Evolutionary conservation across 1,140 invertebrate genomes (phyloP), one percentile per base, ranked within the genome.

Genomic region (Cotesia vestalis): DNA sequence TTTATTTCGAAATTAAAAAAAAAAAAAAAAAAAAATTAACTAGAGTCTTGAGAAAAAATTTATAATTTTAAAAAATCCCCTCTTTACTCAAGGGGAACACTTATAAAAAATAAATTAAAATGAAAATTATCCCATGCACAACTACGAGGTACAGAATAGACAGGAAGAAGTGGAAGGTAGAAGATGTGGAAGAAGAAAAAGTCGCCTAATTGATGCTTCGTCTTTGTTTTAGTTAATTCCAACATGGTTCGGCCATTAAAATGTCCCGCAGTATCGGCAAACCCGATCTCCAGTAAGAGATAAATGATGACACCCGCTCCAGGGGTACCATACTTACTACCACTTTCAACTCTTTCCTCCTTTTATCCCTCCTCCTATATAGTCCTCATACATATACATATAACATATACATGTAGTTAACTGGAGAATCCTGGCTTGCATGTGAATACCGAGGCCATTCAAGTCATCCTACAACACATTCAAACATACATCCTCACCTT

Each of bases 211-310:
- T 89, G 88, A 88, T 89, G 88, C 88, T 88, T 88, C 86, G 86
- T 88, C 88, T 88, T 88, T 89, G 87, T 87, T 88, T 89, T 88
- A 86, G 84, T 89, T 88, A 88, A 88, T 88, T 89, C 87, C 86
- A 88, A 88, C 88, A 89, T 87, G 87, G 85, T 89, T 89, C 86
- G 85, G 86, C 88, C 88, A 88, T 89, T 89, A 89, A 88, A 88
- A 85, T 84, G 86, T 88, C 85, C 85, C 82, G 78, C 81, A 84
- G 79, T 88, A 87, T 86, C 86, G 85, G 82, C 81, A 81, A 82
- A 81, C 82, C 82, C 83, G 83, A 86, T 86, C 84, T 87, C 83
- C 81, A 78, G 78, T 80, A 80, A 80, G 84, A 87, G 86, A 88
- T 87, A 87, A 88, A 88, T 87, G 86, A 87, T 87, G 85, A 86